Evolutionary conservation across 2,888 invertebrate species (phyloP), one percentile per base, ranked within the genome.

Genomic region (Lithophane socia): DNA sequence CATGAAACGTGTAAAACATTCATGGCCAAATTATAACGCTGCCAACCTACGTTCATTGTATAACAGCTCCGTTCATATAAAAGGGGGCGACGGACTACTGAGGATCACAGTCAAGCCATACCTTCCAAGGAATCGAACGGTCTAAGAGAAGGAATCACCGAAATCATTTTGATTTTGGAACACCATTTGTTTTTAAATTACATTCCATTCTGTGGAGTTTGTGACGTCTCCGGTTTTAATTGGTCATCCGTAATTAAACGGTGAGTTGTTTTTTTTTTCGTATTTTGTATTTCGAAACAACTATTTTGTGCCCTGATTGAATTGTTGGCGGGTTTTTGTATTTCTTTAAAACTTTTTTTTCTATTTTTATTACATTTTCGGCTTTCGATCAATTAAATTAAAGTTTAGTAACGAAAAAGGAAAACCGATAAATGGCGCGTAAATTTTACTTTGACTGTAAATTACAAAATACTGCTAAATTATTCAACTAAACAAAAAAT

Each of bases 61-160:
- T 60, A 89, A 83, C 90, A 88, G 78, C 90, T 91, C 80, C 74
- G 75, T 73, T 68, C 80, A 78, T 92, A 92, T 92, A 92, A 90
- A 92, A 92, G 90, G 86, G 80, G 64, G 79, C 72, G 83, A 76
- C 77, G 77, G 79, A 64, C 74, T 84, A 80, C 82, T 61, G 78
- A 78, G 77, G 68, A 80, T 79, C 91, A 91, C 91, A 94, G 94
- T 94, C 90, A 91, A 89, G 84, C 83, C 70, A 85, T 86, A 87
- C 90, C 90, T 87, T 84, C 86, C 75, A 71, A 86, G 88, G 85
- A 87, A 83, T 80, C 85, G 85, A 90, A 86, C 87, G 83, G 78
- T 69, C 74, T 67, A 9, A 68, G 67, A 54, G 74, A 84, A 75
- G 67, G 61, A 73, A 80, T 77, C 67, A 75, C 52, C 42, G 49